Evolutionary conservation across 2,797 vertebrate genomes (phyloP), one percentile per base, ranked within the genome.

Genomic region (Muscicapa striata): DNA sequence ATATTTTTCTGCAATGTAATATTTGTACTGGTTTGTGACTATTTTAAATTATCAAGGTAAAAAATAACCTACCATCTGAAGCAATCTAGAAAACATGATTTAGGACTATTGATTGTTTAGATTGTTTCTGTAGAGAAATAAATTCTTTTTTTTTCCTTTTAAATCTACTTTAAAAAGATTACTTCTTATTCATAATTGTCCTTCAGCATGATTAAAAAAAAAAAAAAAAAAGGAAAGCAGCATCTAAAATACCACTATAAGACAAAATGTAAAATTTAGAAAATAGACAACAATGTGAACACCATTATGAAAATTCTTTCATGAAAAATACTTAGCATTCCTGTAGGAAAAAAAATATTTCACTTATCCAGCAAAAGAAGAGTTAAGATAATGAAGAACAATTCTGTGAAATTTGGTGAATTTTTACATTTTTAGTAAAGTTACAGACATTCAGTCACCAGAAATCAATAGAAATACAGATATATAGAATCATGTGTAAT

Each of bases 1-100:
- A 78, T 74, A 27, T 76, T 94, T 79, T 72, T 43, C 34, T 62
- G 22, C 20, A 85, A 75, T 46, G 14, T 48, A 67, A 70, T 61
- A 11, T 92, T 94, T 80, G 26, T 41, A 63, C 5, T 48, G 7
- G 23, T 79, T 83, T 89, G n/a, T 52, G 40, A 48, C 15, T 55
- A 91, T 75, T 90, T 88, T 21, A 75, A 93, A 91, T 34, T 76
- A 89, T 78, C 58, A 84, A 59, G 26, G 27, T 91, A 69, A 92
- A 78, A 88, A 89, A 75, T 61, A 80, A 14, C 21, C 52, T 78
- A 49, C 34, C 23, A 57, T 29, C 15, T 82, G 55, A 82, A 87
- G 20, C 23, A 69, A 77, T 10, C 6, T 29, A 76, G 30, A 85
- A 87, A 89, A 89, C 24, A 46, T 24, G 5, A 62, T 48, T 84